These are phyloP conservation scores for Dicyrtomina minuta DNA, from an alignment of 2,888 invertebrate genomes.

Conservation along the genomic window DNA sequence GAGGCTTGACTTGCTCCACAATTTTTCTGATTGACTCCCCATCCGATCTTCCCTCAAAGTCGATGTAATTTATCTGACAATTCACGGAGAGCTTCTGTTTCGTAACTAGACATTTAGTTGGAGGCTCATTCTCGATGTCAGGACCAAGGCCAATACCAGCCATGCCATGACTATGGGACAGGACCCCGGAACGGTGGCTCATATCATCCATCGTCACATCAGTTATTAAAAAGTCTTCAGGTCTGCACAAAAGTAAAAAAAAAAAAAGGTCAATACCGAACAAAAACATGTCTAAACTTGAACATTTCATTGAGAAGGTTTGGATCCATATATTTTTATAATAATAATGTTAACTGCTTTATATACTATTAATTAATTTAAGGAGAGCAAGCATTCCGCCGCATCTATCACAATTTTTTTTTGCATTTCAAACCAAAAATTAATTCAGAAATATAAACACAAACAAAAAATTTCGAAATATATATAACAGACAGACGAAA, in stretches of 20 bases:
- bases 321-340: no score
- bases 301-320: neutral
- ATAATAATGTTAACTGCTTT: no score
- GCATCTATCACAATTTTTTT: no score
- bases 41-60: conserved; percentile 84
- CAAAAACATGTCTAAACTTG: neutral
- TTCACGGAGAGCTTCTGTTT: conserved; percentile 74
- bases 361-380: no score
- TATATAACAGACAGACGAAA: neutral
- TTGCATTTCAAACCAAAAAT: neutral
- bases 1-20: conserved; percentile 63
- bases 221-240: conserved; percentile 66
- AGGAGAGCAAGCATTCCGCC: no score
- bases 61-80: conserved; percentile 89
- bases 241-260: conserved; percentile 55
- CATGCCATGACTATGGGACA: conserved; percentile 31
- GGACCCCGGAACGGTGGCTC: no score
- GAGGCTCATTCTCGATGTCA: conserved; percentile 69
- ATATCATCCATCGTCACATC: conserved; percentile 66
- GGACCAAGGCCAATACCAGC: conserved; percentile 17
- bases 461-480: neutral
- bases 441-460: neutral
- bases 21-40: conserved; percentile 70
- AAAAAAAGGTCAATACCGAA: conserved; percentile 6
- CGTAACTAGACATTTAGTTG: conserved; percentile 82